Evolutionary conservation across 2,113 vertebrate species (phyloP).

Genomic region (Parotia lawesii): DNA sequence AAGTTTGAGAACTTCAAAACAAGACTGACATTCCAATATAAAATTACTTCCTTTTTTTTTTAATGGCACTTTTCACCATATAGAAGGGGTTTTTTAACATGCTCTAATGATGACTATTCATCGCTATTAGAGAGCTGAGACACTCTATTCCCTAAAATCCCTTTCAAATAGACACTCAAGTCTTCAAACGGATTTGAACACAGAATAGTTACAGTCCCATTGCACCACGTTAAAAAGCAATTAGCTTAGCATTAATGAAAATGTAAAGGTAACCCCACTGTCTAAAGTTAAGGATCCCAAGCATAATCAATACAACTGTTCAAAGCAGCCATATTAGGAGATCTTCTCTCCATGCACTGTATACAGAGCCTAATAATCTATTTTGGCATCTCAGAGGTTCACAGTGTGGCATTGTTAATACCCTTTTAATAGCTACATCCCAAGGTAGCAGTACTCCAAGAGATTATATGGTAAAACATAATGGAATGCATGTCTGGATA

Average conservation of each 20-base stretch:
- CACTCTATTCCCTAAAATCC: neutral
- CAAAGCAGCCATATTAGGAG: neutral
- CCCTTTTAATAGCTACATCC: neutral
- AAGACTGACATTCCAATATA: neutral
- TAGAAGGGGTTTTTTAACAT: neutral
- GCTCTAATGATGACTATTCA: neutral
- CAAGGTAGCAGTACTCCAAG: neutral
- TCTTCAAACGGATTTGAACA: neutral
- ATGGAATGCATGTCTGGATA: neutral
- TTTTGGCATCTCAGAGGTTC: neutral
- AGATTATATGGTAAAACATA: neutral
- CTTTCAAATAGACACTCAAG: neutral
- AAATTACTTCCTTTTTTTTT: neutral
- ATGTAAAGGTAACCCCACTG: neutral
- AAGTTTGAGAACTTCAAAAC: neutral
- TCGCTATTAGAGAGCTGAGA: neutral
- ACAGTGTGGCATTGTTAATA: neutral
- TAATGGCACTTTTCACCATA: neutral
- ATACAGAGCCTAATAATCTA: neutral
- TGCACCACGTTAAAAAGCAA: neutral
- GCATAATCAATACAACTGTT: neutral
- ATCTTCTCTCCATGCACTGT: neutral
- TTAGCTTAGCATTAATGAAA: constrained; percentile 5
- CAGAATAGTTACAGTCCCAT: neutral
- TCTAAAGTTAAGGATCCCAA: neutral